These are phyloP conservation scores for Cyprinella venusta DNA, from an alignment of 2,797 vertebrate species.

Conservation along the genomic window DNA sequence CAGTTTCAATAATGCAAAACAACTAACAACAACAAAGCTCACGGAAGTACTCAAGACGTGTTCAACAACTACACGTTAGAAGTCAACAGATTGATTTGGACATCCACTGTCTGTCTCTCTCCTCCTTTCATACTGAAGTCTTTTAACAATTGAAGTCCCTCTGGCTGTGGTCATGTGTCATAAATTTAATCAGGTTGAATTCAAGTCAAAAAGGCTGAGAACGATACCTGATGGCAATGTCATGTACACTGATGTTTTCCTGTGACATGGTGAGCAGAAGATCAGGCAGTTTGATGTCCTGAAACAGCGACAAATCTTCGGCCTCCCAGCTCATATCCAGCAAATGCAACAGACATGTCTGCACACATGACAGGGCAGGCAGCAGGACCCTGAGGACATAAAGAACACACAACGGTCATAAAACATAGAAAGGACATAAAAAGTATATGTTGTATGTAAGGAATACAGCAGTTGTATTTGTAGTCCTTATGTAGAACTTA, in stretches of 20 bases:
- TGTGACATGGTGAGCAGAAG: conserved; percentile 92
- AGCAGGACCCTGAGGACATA: conserved; percentile 82
- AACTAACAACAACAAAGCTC: neutral
- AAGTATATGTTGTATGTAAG: neutral
- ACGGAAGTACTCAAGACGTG: neutral
- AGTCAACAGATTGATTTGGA: neutral
- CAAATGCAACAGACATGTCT: conserved; percentile 93
- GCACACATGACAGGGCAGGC: conserved; percentile 93
- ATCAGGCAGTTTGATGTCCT: conserved; percentile 88
- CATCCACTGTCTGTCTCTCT: neutral
- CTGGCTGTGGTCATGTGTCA: neutral
- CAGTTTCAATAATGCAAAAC: neutral
- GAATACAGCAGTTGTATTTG: neutral
- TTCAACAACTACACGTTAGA: no score
- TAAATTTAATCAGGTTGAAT: neutral
- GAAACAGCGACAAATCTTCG: conserved; percentile 89
- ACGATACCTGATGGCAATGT: conserved; percentile 90
- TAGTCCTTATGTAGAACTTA: neutral
- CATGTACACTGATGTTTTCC: conserved; percentile 95
- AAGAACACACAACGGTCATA: neutral
- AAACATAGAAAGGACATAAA: neutral
- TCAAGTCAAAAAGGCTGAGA: neutral
- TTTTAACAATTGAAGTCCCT: neutral
- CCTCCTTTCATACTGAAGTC: neutral
- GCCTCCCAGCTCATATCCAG: conserved; percentile 96